Evolutionary conservation across 2,888 invertebrate species (phyloP).

Genomic region (Mellilla xanthometata): DNA sequence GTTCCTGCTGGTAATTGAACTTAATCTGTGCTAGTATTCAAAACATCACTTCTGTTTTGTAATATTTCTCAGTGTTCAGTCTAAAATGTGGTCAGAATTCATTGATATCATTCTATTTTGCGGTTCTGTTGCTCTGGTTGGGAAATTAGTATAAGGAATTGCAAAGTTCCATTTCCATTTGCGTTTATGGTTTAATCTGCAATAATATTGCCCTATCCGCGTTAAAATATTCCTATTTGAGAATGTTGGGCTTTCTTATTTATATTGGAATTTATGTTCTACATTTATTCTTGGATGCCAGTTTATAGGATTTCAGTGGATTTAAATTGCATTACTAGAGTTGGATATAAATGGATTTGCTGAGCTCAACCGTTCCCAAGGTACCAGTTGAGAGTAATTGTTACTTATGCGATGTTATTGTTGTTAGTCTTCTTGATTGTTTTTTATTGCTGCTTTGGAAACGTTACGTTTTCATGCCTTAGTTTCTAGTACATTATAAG

Average conservation of each 20-base stretch:
- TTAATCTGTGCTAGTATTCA: constrained; percentile 24
- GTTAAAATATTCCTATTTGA: constrained; percentile 12
- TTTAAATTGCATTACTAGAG: constrained; percentile 47
- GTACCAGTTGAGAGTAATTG: neutral
- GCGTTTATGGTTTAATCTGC: constrained; percentile 14
- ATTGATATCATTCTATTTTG: neutral
- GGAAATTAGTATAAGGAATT: constrained; percentile 12
- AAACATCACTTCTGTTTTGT: constrained; percentile 19
- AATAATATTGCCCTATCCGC: constrained; percentile 11
- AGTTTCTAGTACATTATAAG: too few species aligned
- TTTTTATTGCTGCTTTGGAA: constrained; percentile 1
- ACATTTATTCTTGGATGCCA: constrained; percentile 30
- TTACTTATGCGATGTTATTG: neutral
- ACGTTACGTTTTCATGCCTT: too few species aligned
- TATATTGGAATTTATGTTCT: constrained; percentile 11
- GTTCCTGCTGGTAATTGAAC: constrained; percentile 21
- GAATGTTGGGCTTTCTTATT: constrained; percentile 14
- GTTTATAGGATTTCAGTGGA: constrained; percentile 43
- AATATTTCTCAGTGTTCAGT: neutral
- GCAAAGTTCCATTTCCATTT: constrained; percentile 11
- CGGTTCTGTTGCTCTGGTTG: constrained; percentile 7
- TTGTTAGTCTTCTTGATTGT: constrained; percentile 1
- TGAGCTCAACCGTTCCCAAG: constrained; percentile 7
- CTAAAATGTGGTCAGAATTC: constrained; percentile 2
- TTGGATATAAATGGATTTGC: constrained; percentile 47